Evolutionary conservation across 2,113 vertebrate species (phyloP).

Genomic region (Onychostoma macrolepis): DNA sequence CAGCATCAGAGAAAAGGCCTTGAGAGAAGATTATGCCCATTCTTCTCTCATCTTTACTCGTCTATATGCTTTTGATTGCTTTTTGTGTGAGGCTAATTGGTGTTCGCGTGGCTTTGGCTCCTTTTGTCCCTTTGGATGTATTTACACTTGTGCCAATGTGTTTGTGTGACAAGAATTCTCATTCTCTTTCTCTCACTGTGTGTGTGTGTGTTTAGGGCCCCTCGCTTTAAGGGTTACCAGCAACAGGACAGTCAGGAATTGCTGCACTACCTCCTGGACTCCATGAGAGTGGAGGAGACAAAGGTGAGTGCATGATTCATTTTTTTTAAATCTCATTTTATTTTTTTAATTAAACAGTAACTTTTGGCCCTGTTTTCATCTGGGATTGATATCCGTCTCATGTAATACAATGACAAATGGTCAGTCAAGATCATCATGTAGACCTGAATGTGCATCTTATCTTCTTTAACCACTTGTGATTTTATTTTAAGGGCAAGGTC

Average conservation of each 20-base stretch:
- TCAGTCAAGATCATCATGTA: neutral
- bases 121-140: constrained; percentile 30
- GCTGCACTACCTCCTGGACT: constrained; percentile 92
- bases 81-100: constrained; percentile 43
- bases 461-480: neutral
- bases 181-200: constrained; percentile 11
- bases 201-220: constrained; percentile 78
- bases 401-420: neutral
- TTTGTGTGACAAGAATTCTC: constrained; percentile 21
- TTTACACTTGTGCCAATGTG: constrained; percentile 37
- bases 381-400: neutral
- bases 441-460: neutral
- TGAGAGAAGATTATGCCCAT: constrained; percentile 53
- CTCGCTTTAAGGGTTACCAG: constrained; percentile 96
- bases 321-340: neutral
- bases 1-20: constrained; percentile 48
- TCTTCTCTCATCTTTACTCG: constrained; percentile 30
- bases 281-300: constrained; percentile 94
- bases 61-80: constrained; percentile 32
- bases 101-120: constrained; percentile 13
- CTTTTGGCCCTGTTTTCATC: neutral
- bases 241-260: constrained; percentile 98
- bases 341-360: neutral
- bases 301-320: constrained; percentile 79
- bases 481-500: neutral